Base-by-base conservation (phyloP, 2,113 vertebrate genomes). In the Puffinus mauretanicus region DNA sequence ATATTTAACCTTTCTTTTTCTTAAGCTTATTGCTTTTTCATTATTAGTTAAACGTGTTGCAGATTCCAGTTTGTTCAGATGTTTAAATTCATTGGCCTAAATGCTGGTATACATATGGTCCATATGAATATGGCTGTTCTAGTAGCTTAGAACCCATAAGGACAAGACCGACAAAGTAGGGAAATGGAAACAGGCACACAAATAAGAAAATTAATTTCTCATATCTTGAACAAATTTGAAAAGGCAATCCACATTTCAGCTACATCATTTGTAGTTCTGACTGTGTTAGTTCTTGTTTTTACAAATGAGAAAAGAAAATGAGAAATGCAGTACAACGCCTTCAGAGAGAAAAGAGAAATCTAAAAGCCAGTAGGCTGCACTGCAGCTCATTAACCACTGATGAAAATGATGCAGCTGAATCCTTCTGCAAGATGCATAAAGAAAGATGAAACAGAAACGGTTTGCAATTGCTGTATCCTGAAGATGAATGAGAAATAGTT, bases 341-440 rank as follows among this genome's bases (percentile, higher is more conserved):
- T 70, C 42, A 22, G 64, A 94, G 44, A 54, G 67, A 66, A 78
- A 66, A 86, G 72, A 86, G 51, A 51, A 83, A 47, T 78, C n/a
- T 67, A 29, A 86, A 66, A 80, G 40, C 13, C 76, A 65, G 67
- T 49, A 72, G 75, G 58, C 73, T 82, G 52, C 67, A 67, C 49
- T 72, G 82, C 88, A 94, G 95, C 76, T 95, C 91, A 84, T 96
- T 96, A 95, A 86, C 64, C 52, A n/a, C 55, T 51, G 76, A 84
- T 75, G 60, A 70, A 83, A 92, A 81, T 46, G 52, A 72, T 87
- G 69, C 72, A 57, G 69, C 47, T 78, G 77, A 94, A 84, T 75
- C 24, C 84, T 38, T 78, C 61, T 82, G 52, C 26, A 67, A 71
- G 52, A 67, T 67, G 16, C 47, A 87, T 72, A 88, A 84, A 78